Conservation (phyloP, 1,140 invertebrate genomes). For the Alviniconcha marisindica region DNA sequence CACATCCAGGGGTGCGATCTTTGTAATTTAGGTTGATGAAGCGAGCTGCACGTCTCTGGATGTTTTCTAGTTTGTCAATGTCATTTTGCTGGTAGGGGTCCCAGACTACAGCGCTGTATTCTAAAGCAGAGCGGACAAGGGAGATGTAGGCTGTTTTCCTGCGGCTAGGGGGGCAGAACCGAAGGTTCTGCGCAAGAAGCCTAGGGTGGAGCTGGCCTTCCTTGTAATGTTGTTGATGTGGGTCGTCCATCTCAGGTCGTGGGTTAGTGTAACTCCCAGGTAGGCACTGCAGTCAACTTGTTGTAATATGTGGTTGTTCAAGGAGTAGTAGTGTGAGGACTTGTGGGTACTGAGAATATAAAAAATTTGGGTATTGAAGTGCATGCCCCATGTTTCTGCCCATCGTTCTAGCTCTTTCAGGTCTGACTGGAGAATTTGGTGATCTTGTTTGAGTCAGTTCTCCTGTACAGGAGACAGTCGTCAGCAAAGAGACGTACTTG, state of each 20-base stretch:
- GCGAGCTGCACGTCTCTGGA: background rate
- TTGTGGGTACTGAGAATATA: constrained; percentile 30
- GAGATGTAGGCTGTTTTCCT: background rate
- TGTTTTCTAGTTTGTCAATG: background rate
- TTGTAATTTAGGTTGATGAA: constrained; percentile 3
- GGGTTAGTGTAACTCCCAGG: background rate
- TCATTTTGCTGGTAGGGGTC: background rate
- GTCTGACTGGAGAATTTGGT: constrained; percentile 24
- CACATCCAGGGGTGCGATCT: background rate
- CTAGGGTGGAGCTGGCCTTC: background rate
- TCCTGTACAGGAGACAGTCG: constrained; percentile 37
- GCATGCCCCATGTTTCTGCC: constrained; percentile 43
- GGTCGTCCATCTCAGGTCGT: background rate
- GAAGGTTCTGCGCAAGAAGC: background rate
- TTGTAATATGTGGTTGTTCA: background rate
- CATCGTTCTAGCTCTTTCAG: constrained; percentile 40
- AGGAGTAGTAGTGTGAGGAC: background rate
- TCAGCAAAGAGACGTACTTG: constrained; percentile 45
- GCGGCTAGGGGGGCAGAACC: background rate
- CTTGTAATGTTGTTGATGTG: background rate
- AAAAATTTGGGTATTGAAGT: constrained; percentile 46
- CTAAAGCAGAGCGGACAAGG: background rate
- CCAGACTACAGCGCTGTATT: background rate
- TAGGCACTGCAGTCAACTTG: background rate
- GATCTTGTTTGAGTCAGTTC: constrained; percentile 2